Base-by-base conservation (phyloP, 2,888 invertebrate species). In the Ectobius pallidus region DNA sequence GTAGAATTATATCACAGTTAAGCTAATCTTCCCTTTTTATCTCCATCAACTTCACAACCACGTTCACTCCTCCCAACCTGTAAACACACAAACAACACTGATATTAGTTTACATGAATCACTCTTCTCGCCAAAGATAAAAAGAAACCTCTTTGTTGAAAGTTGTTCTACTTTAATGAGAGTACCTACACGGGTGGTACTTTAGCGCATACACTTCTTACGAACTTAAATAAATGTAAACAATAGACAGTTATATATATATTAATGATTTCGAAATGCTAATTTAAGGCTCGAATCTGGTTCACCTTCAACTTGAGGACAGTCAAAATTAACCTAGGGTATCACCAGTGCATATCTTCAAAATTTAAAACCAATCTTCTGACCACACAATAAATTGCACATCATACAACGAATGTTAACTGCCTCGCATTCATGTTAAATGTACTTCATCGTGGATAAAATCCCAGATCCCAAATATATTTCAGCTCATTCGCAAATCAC, bases 261-360 rank as follows among this genome's bases (percentile, higher is more conserved):
- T 65, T 65, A 65, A 18, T 27, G 11, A 34, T 65, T 65, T 65
- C 46, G 9, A 22, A 65, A 65, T 46, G 65, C 65, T 65, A 65
- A 65, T 65, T 63, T 65, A 63, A 67, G 49, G 39, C 27, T 67
- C 49, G 52, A 67, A 71, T 72, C 72, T 74, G 71, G 72, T 69
- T 74, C 68, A 69, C 71, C 74, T 74, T 74, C 74, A 69, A 71
- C 39, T 63, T 70, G 65, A 32, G 65, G 42, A 20, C 58, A 74
- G 72, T 74, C 74, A 74, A 74, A 74, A 72, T 74, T 74, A 74
- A 73, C 74, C 72, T 68, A 67, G 6, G 61, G 58, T 71, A 70
- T 73, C 73, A 70, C 46, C 39, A 69, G 62, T 27, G n/a, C 18
- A 69, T 61, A 32, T 16, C 42, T 39, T 69, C 68, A 62, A 52